phyloP scores from a whole-genome alignment of 2,888 invertebrate genomes.

The Troglohyphantes excavatus region DNA sequence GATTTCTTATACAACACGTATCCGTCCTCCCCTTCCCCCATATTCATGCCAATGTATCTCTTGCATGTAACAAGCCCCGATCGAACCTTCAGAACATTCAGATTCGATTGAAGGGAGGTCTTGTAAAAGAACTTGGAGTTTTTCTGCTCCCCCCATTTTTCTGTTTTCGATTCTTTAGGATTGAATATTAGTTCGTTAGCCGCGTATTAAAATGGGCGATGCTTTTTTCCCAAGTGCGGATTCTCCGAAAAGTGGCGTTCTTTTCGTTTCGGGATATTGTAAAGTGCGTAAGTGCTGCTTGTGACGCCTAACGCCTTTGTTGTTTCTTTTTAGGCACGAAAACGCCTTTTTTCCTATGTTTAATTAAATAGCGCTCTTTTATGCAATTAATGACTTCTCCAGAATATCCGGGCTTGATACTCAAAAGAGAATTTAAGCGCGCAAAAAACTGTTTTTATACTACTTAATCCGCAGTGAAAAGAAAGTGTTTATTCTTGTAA shows the following conservation, averaged over 20 bases:
- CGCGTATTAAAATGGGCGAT: conserved; percentile 59
- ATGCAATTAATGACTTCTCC: conserved; percentile 77
- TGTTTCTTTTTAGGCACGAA: conserved; percentile 74
- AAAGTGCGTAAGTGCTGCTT: conserved; percentile 75
- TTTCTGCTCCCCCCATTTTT: conserved; percentile 20
- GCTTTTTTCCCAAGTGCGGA: conserved; percentile 18
- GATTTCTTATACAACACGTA: conserved; percentile 38
- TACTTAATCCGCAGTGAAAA: conserved; percentile 76
- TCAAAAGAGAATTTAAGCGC: conserved; percentile 59
- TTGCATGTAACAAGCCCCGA: not conserved
- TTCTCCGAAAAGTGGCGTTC: no score
- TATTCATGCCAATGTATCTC: no score
- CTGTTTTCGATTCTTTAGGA: not conserved
- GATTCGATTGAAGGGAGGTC: conserved; percentile 1
- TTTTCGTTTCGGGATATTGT: conserved; percentile 66
- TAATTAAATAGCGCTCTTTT: conserved; percentile 78
- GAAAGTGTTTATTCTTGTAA: conserved; percentile 75
- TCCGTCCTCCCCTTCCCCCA: not conserved
- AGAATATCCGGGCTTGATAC: conserved; percentile 75
- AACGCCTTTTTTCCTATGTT: conserved; percentile 62
- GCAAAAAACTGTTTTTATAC: conserved; percentile 74
- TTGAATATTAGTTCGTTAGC: conserved; percentile 69
- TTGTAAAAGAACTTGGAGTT: conserved; percentile 41
- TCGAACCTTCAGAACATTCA: conserved; percentile 6
- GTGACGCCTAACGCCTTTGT: conserved; percentile 73